A percentile compares a stretch with the other conserved stretches of the same genome.
These are phyloP conservation scores for Hafferia zeledoni DNA, from an alignment of 2,797 vertebrate species.

Conservation along the genomic window DNA sequence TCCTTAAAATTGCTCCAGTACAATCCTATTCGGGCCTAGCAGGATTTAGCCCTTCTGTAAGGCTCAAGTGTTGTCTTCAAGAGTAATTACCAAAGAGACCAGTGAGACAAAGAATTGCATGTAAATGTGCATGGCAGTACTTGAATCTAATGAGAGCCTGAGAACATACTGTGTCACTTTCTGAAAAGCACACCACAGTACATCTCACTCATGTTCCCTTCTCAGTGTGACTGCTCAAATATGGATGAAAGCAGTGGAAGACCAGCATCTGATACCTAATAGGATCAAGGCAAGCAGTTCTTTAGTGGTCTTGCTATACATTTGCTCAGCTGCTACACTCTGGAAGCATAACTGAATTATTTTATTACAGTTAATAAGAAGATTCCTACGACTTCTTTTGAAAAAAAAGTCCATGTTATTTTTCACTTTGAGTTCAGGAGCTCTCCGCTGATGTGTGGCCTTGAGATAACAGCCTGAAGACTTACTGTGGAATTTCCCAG, in stretches of 20 bases:
- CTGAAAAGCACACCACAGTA: background rate
- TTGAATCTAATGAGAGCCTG: background rate
- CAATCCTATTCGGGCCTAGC: background rate
- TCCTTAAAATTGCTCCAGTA: background rate
- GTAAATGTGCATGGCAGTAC: background rate
- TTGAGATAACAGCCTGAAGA: background rate
- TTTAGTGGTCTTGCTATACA: background rate
- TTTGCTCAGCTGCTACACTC: background rate
- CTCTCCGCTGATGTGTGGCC: background rate
- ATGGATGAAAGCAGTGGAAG: background rate
- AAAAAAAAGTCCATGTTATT: conserved; percentile 9
- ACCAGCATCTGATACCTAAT: background rate
- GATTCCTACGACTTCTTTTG: background rate
- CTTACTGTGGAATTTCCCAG: conserved; percentile 12
- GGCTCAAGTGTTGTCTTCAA: background rate
- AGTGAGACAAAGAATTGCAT: background rate
- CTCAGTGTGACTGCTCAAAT: background rate
- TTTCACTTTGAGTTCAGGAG: background rate
- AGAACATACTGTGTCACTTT: background rate
- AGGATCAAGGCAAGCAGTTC: background rate
- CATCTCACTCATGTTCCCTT: background rate
- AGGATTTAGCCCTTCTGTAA: background rate
- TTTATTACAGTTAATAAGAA: background rate
- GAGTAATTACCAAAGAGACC: background rate
- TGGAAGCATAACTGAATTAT: background rate